Evolutionary conservation across 2,113 vertebrate species (phyloP).

Genomic region (Pituophis catenifer): DNA sequence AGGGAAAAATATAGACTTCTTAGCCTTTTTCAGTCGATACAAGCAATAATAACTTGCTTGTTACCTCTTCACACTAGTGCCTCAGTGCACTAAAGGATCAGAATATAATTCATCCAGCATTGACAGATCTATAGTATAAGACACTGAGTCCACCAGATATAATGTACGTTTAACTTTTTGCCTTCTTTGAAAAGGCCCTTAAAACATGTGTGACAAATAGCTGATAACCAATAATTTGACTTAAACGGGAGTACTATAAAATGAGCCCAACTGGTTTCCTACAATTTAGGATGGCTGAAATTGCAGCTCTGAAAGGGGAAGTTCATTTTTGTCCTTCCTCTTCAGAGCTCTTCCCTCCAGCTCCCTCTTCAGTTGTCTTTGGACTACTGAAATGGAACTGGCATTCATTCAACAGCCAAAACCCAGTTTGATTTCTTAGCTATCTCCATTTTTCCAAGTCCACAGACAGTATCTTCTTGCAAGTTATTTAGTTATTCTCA

Average conservation of each 20-base stretch:
- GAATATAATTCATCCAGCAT: conserved; percentile 7
- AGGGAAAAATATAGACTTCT: background rate
- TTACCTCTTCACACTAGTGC: background rate
- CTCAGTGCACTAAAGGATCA: background rate
- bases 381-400: background rate
- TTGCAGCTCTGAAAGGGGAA: background rate
- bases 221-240: background rate
- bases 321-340: background rate
- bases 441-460: background rate
- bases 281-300: background rate
- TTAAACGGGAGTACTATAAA: background rate
- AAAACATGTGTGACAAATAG: background rate
- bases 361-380: background rate
- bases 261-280: background rate
- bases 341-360: background rate
- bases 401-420: background rate
- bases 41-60: background rate
- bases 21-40: background rate
- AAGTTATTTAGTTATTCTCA: background rate
- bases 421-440: background rate
- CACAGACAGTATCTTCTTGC: background rate
- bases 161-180: background rate
- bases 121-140: background rate
- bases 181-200: background rate
- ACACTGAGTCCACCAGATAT: background rate